Conservation (phyloP, 2,888 invertebrate species). For the Diabrotica balteata region DNA sequence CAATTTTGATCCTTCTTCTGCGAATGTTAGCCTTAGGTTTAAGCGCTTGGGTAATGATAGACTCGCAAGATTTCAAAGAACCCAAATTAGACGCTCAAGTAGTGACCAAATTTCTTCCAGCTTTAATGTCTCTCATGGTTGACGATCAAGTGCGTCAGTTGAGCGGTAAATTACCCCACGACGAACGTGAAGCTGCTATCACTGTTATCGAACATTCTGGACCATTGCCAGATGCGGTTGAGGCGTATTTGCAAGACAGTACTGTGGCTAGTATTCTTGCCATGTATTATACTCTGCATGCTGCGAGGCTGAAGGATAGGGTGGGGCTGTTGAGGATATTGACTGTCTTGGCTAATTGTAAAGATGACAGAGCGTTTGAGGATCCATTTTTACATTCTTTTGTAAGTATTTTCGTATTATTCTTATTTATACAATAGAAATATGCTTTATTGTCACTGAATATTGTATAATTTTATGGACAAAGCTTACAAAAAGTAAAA, state of each 20-base stretch:
- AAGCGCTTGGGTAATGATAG: constrained; percentile 97
- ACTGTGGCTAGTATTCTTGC: constrained; percentile 91
- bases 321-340: constrained; percentile 84
- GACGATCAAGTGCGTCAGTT: constrained; percentile 85
- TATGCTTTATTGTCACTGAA: no score
- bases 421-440: no score
- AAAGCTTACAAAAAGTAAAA: no score
- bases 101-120: constrained; percentile 93
- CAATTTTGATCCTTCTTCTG: constrained; percentile 84
- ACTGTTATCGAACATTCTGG: constrained; percentile 94
- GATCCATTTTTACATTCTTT: constrained; percentile 94
- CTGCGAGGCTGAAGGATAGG: constrained; percentile 81
- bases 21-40: constrained; percentile 92
- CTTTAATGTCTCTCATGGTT: constrained; percentile 92
- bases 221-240: constrained; percentile 91
- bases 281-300: constrained; percentile 93
- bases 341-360: constrained; percentile 89
- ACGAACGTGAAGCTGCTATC: constrained; percentile 91
- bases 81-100: constrained; percentile 93
- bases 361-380: constrained; percentile 91
- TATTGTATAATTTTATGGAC: no score
- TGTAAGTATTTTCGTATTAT: constrained; percentile 59
- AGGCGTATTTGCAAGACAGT: constrained; percentile 88
- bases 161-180: constrained; percentile 86
- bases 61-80: constrained; percentile 93